These are phyloP conservation scores for Drosophila athabasca DNA, from an alignment of 1,140 invertebrate genomes.

Conservation along the genomic window DNA sequence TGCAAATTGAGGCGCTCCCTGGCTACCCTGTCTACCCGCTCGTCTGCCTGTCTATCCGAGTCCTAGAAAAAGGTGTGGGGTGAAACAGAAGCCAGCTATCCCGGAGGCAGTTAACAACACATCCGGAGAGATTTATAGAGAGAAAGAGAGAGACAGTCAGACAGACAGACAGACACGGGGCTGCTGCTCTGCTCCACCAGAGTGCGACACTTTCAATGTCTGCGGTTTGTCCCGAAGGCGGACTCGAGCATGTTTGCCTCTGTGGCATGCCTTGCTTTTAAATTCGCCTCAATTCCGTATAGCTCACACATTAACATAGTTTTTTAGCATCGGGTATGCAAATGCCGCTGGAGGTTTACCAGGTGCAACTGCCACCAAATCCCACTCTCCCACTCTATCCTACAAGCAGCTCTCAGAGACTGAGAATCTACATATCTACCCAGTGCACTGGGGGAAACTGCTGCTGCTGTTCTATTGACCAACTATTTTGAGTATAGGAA, in stretches of 20 bases:
- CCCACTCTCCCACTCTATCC: not conserved
- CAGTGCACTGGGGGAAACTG: not conserved
- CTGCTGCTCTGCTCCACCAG: not conserved
- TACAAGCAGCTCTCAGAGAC: conserved; percentile 30
- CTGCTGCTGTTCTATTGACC: no score
- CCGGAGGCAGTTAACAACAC: conserved; percentile 72
- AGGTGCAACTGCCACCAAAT: conserved; percentile 33
- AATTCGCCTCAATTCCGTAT: conserved; percentile 57
- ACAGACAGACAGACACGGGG: conserved; percentile 22
- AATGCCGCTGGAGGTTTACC: conserved; percentile 68
- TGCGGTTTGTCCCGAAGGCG: conserved; percentile 59
- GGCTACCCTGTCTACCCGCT: conserved; percentile 2
- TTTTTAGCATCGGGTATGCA: conserved; percentile 62
- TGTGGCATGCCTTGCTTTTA: conserved; percentile 51
- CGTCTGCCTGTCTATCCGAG: conserved; percentile 1
- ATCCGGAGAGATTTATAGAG: conserved; percentile 75
- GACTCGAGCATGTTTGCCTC: conserved; percentile 40
- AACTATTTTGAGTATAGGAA: no score
- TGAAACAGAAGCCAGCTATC: conserved; percentile 36
- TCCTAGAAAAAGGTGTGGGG: conserved; percentile 17
- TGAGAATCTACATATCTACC: no score
- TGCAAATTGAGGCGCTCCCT: conserved; percentile 70
- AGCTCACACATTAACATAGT: conserved; percentile 74
- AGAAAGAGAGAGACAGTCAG: conserved; percentile 28
- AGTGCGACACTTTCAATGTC: conserved; percentile 66